These are phyloP conservation scores for Nerophis lumbriciformis DNA, from an alignment of 2,113 vertebrate genomes.

Conservation along the genomic window DNA sequence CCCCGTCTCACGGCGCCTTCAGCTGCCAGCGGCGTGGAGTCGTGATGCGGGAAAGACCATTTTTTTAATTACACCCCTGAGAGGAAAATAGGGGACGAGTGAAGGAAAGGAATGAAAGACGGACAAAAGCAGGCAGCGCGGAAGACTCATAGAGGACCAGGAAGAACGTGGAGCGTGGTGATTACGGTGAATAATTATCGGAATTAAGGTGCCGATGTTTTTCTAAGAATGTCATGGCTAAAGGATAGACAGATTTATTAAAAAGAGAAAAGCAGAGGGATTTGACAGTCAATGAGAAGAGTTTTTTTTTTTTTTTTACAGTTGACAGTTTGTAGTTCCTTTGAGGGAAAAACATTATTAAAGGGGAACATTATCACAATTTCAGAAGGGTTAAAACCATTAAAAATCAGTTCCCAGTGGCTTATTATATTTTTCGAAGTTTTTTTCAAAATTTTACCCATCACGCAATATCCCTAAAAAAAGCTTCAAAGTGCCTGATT, in stretches of 20 bases:
- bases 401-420: too few species aligned
- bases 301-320: too few species aligned
- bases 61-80: conserved; percentile 69
- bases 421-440: too few species aligned
- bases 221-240: conserved; percentile 28
- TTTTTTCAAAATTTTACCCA: too few species aligned
- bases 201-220: conserved; percentile 35
- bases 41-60: conserved; percentile 60
- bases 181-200: conserved; percentile 63
- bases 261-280: too few species aligned
- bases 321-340: neutral
- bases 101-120: conserved; percentile 43
- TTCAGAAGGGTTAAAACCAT: too few species aligned
- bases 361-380: too few species aligned
- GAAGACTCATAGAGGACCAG: conserved; percentile 7
- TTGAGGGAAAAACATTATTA: neutral
- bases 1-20: conserved; percentile 32
- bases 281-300: too few species aligned
- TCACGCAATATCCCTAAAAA: too few species aligned
- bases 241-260: conserved; percentile 1
- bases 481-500: too few species aligned
- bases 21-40: conserved; percentile 48
- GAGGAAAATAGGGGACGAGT: conserved; percentile 53
- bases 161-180: conserved; percentile 34
- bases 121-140: conserved; percentile 11